phyloP scores from a whole-genome alignment of 2,113 vertebrate genomes.

The Balaeniceps rex region DNA sequence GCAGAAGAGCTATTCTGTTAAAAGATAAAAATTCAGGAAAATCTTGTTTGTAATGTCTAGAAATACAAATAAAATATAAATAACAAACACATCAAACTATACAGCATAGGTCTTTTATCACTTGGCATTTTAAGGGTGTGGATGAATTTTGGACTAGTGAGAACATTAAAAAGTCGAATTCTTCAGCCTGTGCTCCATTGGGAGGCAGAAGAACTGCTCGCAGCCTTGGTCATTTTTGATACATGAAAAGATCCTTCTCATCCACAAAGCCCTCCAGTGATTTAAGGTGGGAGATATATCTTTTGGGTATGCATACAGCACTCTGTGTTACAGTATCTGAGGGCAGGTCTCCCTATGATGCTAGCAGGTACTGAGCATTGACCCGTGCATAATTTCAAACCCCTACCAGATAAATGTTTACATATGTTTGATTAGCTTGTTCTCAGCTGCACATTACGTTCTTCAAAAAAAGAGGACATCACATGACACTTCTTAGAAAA shows the following conservation, averaged over 20 bases:
- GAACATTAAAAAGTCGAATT: background rate
- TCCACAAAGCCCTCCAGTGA: background rate
- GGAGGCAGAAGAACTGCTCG: background rate
- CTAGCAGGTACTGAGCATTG: background rate
- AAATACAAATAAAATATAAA: background rate
- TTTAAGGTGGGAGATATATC: background rate
- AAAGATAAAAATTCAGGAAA: background rate
- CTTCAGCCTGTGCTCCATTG: background rate
- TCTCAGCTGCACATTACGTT: background rate
- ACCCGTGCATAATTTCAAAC: background rate
- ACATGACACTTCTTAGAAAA: background rate
- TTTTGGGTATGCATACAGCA: background rate
- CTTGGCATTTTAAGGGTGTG: background rate
- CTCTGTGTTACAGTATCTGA: background rate
- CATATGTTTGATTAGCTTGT: background rate
- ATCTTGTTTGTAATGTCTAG: background rate
- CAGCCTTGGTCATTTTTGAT: background rate
- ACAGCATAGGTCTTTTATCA: background rate
- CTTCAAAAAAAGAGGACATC: background rate
- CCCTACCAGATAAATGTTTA: background rate
- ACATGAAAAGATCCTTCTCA: background rate
- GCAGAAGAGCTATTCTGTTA: background rate
- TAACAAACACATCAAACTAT: background rate
- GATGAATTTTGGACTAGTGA: background rate
- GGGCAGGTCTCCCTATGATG: accelerated